These are phyloP conservation scores for Gadus chalcogrammus DNA, from an alignment of 2,113 vertebrate species.

Conservation along the genomic window DNA sequence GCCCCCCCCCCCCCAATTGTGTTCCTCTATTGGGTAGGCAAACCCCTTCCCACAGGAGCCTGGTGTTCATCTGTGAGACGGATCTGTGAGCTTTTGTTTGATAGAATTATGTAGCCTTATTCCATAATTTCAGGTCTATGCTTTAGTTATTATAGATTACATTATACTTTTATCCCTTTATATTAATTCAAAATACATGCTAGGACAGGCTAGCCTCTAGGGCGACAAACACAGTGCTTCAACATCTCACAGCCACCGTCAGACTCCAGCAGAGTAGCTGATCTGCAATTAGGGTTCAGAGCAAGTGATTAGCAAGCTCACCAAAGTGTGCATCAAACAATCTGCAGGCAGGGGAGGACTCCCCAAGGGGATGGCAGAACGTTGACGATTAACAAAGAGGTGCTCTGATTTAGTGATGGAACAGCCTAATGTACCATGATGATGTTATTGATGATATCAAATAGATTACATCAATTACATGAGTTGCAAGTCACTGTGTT, in stretches of 20 bases:
- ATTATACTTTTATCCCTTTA: too few relatives aligned
- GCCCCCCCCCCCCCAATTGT: not conserved
- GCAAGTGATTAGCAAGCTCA: slow-evolving; percentile 15
- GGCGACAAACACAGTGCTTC: not conserved
- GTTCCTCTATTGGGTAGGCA: not conserved
- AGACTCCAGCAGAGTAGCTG: slow-evolving; percentile 16
- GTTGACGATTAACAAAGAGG: not conserved
- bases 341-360: not conserved
- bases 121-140: too few relatives aligned
- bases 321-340: slow-evolving; percentile 1
- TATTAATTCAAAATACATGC: too few relatives aligned
- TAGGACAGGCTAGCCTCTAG: not conserved
- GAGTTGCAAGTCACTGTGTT: too few relatives aligned
- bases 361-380: slow-evolving; percentile 1
- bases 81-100: too few relatives aligned
- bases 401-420: too few relatives aligned
- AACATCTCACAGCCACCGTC: slow-evolving; percentile 13
- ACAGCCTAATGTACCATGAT: too few relatives aligned
- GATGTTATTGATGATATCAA: too few relatives aligned
- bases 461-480: too few relatives aligned
- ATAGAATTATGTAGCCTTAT: too few relatives aligned
- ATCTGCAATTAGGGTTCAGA: slow-evolving; percentile 4
- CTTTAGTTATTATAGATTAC: too few relatives aligned
- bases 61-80: too few relatives aligned
- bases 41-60: not conserved